Percentiles rank a stretch among this genome's conserved stretches.
Evolutionary conservation across 2,888 invertebrate genomes (phyloP).

Genomic region (Agrotis segetum): DNA sequence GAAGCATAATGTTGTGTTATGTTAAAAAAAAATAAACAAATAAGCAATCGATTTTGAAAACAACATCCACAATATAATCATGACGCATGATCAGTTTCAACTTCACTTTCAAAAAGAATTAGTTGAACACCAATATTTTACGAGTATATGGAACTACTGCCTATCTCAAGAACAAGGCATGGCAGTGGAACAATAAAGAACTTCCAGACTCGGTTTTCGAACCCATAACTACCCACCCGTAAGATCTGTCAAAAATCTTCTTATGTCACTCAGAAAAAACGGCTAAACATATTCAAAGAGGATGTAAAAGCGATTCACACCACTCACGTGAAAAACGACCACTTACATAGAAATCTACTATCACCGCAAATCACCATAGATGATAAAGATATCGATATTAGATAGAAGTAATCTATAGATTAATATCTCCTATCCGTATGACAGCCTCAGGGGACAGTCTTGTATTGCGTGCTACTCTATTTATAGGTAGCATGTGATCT

Average conservation of each 20-base stretch:
- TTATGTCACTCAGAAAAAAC: no score
- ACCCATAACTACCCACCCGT: background rate
- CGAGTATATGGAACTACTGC: background rate
- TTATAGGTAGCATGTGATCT: conserved; percentile 57
- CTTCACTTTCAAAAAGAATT: no score
- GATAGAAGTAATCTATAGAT: conserved; percentile 56
- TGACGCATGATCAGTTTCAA: no score
- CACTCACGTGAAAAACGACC: conserved; percentile 23
- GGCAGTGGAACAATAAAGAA: background rate
- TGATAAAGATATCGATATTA: conserved; percentile 54
- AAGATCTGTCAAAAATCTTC: background rate
- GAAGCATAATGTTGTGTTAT: no score
- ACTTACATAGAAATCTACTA: conserved; percentile 37
- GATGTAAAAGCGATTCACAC: background rate
- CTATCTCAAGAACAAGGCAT: background rate
- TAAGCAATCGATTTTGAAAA: no score
- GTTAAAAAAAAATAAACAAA: background rate
- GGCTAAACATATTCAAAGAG: no score
- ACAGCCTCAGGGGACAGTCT: conserved; percentile 52
- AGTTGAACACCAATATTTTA: background rate
- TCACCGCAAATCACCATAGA: conserved; percentile 49
- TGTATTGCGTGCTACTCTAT: conserved; percentile 56
- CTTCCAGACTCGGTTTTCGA: background rate
- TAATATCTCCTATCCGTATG: conserved; percentile 56
- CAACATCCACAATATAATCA: no score